A percentile compares a stretch with the other conserved stretches of the same genome.
These are phyloP conservation scores for Caenorhabditis panamensis DNA, from an alignment of 2,888 invertebrate species.

Conservation along the genomic window DNA sequence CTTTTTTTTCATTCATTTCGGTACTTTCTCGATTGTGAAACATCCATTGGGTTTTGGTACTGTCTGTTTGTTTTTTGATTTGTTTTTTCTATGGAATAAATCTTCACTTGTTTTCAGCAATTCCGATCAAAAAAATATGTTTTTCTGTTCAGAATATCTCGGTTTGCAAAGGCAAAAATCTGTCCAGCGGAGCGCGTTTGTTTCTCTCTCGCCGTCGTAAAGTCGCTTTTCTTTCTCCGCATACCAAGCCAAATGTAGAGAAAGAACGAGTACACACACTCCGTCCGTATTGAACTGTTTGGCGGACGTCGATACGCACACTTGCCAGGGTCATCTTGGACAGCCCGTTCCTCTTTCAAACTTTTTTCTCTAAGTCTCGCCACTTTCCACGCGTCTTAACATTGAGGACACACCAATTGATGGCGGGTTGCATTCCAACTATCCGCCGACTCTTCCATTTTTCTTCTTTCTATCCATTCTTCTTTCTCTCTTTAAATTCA, in stretches of 20 bases:
- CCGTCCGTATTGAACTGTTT: background rate
- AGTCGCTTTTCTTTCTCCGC: background rate
- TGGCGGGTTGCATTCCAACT: conserved; percentile 3
- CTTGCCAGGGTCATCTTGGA: background rate
- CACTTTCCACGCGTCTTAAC: background rate
- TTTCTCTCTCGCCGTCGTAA: too few relatives aligned
- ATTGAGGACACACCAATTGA: background rate
- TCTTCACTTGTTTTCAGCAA: too few relatives aligned
- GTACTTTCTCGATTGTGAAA: too few relatives aligned
- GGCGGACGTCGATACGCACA: background rate
- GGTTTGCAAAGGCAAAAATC: too few relatives aligned
- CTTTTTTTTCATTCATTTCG: too few relatives aligned
- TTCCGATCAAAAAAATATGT: too few relatives aligned
- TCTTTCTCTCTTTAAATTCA: too few relatives aligned
- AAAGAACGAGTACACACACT: background rate
- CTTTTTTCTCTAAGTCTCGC: background rate
- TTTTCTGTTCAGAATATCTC: too few relatives aligned
- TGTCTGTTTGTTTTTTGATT: too few relatives aligned
- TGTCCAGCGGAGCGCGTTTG: too few relatives aligned
- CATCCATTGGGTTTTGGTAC: too few relatives aligned
- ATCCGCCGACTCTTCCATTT: background rate
- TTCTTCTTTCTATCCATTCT: background rate
- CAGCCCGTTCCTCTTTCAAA: background rate
- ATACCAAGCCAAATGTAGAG: background rate
- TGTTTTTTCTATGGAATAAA: too few relatives aligned